Conservation (phyloP, 2,113 vertebrate species). For the Apus apus region DNA sequence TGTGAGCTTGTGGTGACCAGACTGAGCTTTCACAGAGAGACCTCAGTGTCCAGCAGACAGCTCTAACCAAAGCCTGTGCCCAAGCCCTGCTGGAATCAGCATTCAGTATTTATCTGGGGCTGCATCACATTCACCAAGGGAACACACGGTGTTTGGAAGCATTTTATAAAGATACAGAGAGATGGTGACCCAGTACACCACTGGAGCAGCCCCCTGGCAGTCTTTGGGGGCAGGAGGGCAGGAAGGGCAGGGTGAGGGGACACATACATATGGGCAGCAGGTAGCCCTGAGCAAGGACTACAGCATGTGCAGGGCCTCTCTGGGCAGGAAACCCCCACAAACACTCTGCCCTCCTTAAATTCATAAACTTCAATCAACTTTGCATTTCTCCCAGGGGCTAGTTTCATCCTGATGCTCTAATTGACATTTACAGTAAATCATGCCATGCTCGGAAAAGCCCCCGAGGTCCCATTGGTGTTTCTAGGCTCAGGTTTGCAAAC, state of each 20-base stretch:
- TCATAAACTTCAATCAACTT: neutral
- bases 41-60: neutral
- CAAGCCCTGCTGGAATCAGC: neutral
- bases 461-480: fast-evolving
- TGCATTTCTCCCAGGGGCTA: neutral
- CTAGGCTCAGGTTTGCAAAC: neutral
- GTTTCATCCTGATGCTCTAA: neutral
- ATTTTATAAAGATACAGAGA: neutral
- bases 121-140: fast-evolving
- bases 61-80: fast-evolving
- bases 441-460: neutral
- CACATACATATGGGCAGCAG: neutral
- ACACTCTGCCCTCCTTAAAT: neutral
- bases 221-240: neutral
- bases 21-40: neutral
- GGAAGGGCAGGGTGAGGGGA: neutral
- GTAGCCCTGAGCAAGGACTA: neutral
- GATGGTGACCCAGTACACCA: neutral
- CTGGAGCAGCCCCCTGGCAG: neutral
- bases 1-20: neutral
- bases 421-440: neutral
- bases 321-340: fast-evolving
- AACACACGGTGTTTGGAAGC: neutral
- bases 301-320: neutral
- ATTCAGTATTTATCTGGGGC: neutral